Evolutionary conservation across 2,797 vertebrate species (phyloP), one percentile per base, ranked within the genome.

Genomic region (Discoglossus pictus): DNA sequence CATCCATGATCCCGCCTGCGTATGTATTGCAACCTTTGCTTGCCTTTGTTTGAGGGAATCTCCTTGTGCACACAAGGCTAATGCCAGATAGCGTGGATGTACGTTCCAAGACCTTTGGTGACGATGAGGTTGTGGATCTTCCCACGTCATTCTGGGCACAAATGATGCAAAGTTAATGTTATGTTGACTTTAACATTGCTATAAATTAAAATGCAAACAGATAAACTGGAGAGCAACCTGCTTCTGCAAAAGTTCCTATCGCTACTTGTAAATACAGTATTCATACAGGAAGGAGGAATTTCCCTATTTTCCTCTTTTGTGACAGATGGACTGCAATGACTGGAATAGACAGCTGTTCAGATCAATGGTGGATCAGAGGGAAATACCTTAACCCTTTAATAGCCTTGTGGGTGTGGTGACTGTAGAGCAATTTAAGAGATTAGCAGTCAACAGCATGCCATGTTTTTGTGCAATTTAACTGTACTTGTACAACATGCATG

Each of bases 41-140:
- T 56, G 24, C 17, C 43, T 38, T 64, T 69, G 60, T 63, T 52
- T 64, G 27, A 64, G 25, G 68, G 61, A 71, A 71, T 71, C 68
- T 71, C 53, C 68, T 35, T 71, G 20, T 59, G 68, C 38, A 71
- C 61, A 64, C 61, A 64, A 35, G 44, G 38, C 13, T 24, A 52
- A 64, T 52, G n/a, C 31, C 43, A 52, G 20, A 6, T n/a, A 36
- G 12, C 23, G 64, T 9, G 3, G 27, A 27, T 7, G 27, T 34
- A 6, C 16, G 39, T 56, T 50, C 43, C 53, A 58, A 51, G 53
- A 11, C 16, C 13, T 31, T 20, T 9, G 25, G 8, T 24, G 52
- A 31, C 36, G 42, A 53, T 56, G 58, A 47, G 23, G 23, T 7
- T 61, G 4, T 11, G 61, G 35, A 10, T 23, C 42, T 40, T 48